A percentile compares a stretch with the other conserved stretches of the same genome.
Evolutionary conservation across 2,888 invertebrate genomes (phyloP).

Genomic region (Cerastis rubricosa): DNA sequence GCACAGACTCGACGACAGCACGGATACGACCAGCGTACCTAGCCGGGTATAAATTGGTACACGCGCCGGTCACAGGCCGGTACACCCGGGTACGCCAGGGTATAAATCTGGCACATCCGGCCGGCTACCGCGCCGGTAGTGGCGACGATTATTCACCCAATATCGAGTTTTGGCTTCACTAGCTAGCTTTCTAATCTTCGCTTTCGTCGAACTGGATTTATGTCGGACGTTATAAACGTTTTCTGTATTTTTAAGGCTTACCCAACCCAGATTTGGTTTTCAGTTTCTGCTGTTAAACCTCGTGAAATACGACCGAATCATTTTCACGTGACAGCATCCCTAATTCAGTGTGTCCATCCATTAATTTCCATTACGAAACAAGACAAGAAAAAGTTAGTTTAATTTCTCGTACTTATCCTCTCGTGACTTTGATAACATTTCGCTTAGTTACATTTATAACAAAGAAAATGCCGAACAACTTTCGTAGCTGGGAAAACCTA

Average conservation of each 20-base stretch:
- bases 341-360: constrained; percentile 56
- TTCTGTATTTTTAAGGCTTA: constrained; percentile 65
- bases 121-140: constrained; percentile 89
- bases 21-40: constrained; percentile 77
- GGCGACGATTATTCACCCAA: constrained; percentile 90
- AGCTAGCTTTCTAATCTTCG: constrained; percentile 88
- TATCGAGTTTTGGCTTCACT: constrained; percentile 91
- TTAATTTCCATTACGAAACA: constrained; percentile 64
- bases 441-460: constrained; percentile 53
- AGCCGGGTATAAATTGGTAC: constrained; percentile 71
- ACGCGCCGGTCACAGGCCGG: constrained; percentile 78
- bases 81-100: constrained; percentile 77
- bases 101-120: constrained; percentile 90
- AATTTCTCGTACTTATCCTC: constrained; percentile 57
- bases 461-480: constrained; percentile 63
- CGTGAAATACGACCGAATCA: constrained; percentile 54
- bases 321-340: constrained; percentile 50
- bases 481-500: constrained; percentile 64
- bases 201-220: constrained; percentile 86
- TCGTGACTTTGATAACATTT: constrained; percentile 57
- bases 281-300: constrained; percentile 25
- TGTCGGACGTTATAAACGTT: constrained; percentile 71
- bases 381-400: constrained; percentile 48
- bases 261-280: constrained; percentile 46
- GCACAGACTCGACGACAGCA: constrained; percentile 83